Percentiles rank a stretch among this genome's conserved stretches.
Conservation (phyloP, 2,888 invertebrate species). For the Neelides folsomi region DNA sequence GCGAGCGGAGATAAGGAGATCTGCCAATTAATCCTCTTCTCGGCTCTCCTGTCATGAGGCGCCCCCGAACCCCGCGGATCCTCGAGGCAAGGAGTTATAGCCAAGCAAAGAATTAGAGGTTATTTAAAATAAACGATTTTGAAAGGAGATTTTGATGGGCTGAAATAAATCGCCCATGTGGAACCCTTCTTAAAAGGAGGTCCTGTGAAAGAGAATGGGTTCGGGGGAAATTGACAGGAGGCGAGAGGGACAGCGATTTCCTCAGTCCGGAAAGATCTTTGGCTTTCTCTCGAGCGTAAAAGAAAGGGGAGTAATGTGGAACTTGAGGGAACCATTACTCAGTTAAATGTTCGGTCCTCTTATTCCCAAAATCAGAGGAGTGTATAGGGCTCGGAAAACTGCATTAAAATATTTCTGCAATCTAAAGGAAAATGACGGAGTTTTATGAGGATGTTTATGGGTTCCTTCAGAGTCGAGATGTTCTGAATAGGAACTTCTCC, state of each 20-base stretch:
- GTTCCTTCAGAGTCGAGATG: conserved; percentile 2
- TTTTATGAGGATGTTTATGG: conserved; percentile 25
- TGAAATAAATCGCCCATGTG: neutral
- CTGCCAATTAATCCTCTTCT: too few relatives aligned
- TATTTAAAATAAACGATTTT: too few relatives aligned
- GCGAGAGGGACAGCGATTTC: conserved; percentile 2
- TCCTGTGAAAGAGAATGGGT: neutral
- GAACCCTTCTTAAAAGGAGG: neutral
- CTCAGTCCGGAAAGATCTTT: conserved; percentile 4
- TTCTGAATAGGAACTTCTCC: neutral
- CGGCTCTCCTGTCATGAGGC: too few relatives aligned
- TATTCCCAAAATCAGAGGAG: conserved; percentile 7
- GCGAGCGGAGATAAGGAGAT: too few relatives aligned
- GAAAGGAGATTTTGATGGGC: too few relatives aligned
- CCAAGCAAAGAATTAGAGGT: too few relatives aligned
- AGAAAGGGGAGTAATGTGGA: neutral
- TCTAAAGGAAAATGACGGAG: conserved; percentile 18
- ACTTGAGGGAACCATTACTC: conserved; percentile 12
- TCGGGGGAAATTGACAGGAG: conserved; percentile 5
- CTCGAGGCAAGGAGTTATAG: too few relatives aligned
- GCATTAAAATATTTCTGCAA: conserved; percentile 19
- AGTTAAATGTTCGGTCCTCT: conserved; percentile 11
- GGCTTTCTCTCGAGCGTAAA: neutral
- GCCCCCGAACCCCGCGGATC: too few relatives aligned
- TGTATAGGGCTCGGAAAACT: conserved; percentile 9